phyloP scores from a whole-genome alignment of 2,888 invertebrate species.

The Sycophila texana region DNA sequence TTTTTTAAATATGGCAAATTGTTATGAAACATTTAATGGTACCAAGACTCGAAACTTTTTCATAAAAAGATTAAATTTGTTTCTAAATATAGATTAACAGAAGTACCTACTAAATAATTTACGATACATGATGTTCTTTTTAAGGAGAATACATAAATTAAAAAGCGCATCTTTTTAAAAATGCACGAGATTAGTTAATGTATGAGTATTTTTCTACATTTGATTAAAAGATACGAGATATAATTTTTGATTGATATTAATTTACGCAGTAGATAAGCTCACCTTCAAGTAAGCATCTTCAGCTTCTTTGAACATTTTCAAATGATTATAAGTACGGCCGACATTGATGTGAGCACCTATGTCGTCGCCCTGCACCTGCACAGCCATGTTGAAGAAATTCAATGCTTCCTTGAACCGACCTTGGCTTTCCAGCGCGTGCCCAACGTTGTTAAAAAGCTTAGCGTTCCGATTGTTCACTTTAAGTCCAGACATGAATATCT shows the following conservation, averaged over 20 bases:
- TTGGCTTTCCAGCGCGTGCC: conserved; percentile 93
- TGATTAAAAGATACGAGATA: background rate
- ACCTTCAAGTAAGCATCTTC: conserved; percentile 93
- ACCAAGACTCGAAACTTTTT: too few relatives aligned
- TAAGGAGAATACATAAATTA: too few relatives aligned
- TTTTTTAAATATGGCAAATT: too few relatives aligned
- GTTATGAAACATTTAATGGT: too few relatives aligned
- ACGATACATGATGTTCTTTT: too few relatives aligned
- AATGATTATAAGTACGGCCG: conserved; percentile 94
- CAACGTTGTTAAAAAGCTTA: conserved; percentile 97
- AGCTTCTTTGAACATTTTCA: conserved; percentile 91
- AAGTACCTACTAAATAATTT: too few relatives aligned
- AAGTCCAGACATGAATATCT: conserved; percentile 94
- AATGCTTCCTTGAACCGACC: conserved; percentile 85
- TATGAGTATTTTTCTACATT: background rate
- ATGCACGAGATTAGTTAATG: too few relatives aligned
- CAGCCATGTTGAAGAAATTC: conserved; percentile 93
- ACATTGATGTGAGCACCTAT: conserved; percentile 98
- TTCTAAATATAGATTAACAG: too few relatives aligned
- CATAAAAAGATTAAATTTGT: too few relatives aligned
- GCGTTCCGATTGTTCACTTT: conserved; percentile 93
- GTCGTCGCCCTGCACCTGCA: conserved; percentile 95
- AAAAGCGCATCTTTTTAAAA: too few relatives aligned
- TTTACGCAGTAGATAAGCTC: conserved; percentile 53
- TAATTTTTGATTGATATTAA: background rate